Evolutionary conservation across 2,113 vertebrate species (phyloP).

Genomic region (Brachypteracias leptosomus): DNA sequence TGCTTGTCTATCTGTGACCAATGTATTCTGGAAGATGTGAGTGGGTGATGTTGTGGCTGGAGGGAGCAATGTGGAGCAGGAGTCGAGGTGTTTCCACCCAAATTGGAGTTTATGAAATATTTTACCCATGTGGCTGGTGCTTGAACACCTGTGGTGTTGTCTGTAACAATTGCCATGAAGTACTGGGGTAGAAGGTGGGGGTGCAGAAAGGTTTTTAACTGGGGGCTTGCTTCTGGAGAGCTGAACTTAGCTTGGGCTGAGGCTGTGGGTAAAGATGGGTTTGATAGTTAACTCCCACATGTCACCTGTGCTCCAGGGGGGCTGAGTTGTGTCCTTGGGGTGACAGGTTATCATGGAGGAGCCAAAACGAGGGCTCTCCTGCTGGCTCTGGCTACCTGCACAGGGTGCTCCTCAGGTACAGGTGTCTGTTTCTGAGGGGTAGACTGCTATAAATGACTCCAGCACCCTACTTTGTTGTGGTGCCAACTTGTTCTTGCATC

Average conservation of each 20-base stretch:
- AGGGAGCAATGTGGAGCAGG: accelerated
- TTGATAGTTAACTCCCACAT: accelerated
- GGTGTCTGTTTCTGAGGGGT: not conserved
- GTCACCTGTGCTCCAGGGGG: not conserved
- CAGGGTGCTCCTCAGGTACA: not conserved
- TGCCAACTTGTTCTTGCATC: not conserved
- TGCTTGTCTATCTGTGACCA: not conserved
- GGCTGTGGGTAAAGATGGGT: not conserved
- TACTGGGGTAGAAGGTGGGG: accelerated
- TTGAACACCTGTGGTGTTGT: accelerated
- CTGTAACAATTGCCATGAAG: accelerated
- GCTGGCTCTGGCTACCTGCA: not conserved
- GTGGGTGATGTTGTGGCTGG: accelerated
- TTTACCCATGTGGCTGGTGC: not conserved
- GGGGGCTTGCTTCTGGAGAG: not conserved
- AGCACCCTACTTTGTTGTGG: slow-evolving; percentile 35
- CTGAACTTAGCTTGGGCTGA: not conserved
- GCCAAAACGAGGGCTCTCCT: accelerated
- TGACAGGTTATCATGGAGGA: not conserved
- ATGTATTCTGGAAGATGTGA: accelerated
- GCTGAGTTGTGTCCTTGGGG: accelerated
- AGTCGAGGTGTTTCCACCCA: not conserved
- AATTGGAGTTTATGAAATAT: no score
- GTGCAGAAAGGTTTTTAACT: not conserved
- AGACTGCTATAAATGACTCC: not conserved